Percentiles rank a stretch among this genome's conserved stretches.
Evolutionary conservation across 2,888 invertebrate genomes (phyloP).

Genomic region (Caenorhabditis becei): DNA sequence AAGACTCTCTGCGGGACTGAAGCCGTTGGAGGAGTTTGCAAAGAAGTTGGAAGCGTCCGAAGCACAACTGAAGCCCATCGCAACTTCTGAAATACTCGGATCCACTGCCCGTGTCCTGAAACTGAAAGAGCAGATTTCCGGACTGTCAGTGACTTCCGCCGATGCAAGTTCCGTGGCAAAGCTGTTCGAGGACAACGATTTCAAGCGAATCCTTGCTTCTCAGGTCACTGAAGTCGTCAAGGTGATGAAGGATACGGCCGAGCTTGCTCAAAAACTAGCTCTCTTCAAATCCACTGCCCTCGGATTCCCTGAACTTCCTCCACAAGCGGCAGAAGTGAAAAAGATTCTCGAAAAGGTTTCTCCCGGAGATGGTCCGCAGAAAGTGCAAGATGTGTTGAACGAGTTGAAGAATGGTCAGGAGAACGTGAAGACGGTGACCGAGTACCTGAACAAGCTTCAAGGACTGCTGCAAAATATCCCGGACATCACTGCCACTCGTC

Average conservation of each 20-base stretch:
- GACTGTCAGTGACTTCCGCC: not conserved
- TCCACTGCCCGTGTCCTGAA: not conserved
- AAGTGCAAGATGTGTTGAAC: not conserved
- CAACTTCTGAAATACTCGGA: not conserved
- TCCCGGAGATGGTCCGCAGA: not conserved
- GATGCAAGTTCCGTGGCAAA: not conserved
- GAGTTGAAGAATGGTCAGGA: not conserved
- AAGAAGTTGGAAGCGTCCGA: not conserved
- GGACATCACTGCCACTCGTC: no score
- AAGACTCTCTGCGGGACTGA: not conserved
- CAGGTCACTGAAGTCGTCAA: no score
- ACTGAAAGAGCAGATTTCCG: not conserved
- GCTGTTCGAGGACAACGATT: not conserved
- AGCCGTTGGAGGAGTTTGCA: not conserved
- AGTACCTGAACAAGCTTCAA: no score
- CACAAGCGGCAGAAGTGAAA: no score
- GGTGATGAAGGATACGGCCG: no score
- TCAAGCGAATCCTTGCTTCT: not conserved
- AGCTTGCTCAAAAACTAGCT: no score
- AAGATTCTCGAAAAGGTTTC: not conserved
- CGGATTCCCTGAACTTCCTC: no score
- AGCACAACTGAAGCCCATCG: not conserved
- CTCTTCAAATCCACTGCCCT: no score
- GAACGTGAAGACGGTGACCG: no score
- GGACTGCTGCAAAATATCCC: no score